phyloP scores from a whole-genome alignment of 2,888 invertebrate genomes.

The Ichneumon xanthorius region DNA sequence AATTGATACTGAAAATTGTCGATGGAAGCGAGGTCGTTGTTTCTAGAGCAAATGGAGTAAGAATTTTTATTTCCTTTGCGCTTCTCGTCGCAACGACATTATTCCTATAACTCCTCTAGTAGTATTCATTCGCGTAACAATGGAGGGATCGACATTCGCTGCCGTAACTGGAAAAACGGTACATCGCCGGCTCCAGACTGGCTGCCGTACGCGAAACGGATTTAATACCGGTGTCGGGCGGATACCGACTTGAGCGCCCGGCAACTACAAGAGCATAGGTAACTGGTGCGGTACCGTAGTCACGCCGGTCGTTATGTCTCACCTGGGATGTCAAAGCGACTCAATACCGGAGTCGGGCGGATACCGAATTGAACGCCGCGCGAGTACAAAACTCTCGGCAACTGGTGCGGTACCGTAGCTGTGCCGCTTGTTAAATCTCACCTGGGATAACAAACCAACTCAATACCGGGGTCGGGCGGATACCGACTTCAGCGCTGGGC shows the following conservation, averaged over 20 bases:
- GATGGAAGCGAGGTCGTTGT: neutral
- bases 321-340: too few species aligned
- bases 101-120: neutral
- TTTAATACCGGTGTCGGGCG: neutral
- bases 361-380: too few species aligned
- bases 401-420: too few species aligned
- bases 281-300: too few species aligned
- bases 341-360: too few species aligned
- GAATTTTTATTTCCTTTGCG: neutral
- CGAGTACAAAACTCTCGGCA: too few species aligned
- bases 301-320: too few species aligned
- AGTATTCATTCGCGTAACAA: too few species aligned
- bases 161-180: neutral
- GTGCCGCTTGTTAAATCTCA: too few species aligned
- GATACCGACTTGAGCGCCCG: neutral
- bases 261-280: rapidly evolving
- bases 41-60: neutral
- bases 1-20: neutral
- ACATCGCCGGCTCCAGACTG: neutral
- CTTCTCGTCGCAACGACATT: neutral
- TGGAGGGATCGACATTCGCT: neutral
- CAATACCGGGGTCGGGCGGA: too few species aligned
- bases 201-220: neutral
- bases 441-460: too few species aligned
- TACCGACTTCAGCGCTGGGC: too few species aligned